Percentiles rank a stretch among this genome's conserved stretches.
phyloP scores from a whole-genome alignment of 2,888 invertebrate species.

The Spilarctia lutea region DNA sequence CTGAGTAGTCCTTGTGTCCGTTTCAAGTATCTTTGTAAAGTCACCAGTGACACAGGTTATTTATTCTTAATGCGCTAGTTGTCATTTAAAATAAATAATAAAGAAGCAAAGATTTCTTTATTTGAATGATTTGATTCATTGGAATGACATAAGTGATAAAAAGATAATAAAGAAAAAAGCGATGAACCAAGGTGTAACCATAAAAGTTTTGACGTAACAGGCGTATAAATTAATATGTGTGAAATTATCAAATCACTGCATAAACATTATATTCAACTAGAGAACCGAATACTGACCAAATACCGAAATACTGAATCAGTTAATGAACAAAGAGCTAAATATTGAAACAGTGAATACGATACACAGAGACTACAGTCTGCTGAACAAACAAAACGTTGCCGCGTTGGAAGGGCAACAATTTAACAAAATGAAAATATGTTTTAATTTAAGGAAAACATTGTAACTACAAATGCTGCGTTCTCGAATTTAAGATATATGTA shows the following conservation, averaged over 20 bases:
- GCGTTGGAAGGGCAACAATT: slow-evolving; percentile 19
- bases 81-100: too few species aligned
- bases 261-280: too few species aligned
- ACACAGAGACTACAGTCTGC: slow-evolving; percentile 8
- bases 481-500: too few species aligned
- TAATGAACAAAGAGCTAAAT: slow-evolving; percentile 28
- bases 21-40: too few species aligned
- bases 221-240: too few species aligned
- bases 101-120: too few species aligned
- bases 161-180: background rate
- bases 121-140: too few species aligned
- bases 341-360: slow-evolving; percentile 27
- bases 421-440: slow-evolving; percentile 23
- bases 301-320: slow-evolving; percentile 29
- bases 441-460: slow-evolving; percentile 34
- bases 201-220: background rate
- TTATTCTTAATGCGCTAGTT: too few species aligned
- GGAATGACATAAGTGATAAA: background rate
- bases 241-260: too few species aligned
- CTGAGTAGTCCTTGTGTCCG: too few species aligned
- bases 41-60: too few species aligned
- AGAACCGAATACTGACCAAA: background rate
- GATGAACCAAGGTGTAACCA: background rate
- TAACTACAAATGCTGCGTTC: background rate
- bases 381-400: slow-evolving; percentile 22